Evolutionary conservation across 2,888 invertebrate species (phyloP).

Genomic region (Xestia rhomboidea): DNA sequence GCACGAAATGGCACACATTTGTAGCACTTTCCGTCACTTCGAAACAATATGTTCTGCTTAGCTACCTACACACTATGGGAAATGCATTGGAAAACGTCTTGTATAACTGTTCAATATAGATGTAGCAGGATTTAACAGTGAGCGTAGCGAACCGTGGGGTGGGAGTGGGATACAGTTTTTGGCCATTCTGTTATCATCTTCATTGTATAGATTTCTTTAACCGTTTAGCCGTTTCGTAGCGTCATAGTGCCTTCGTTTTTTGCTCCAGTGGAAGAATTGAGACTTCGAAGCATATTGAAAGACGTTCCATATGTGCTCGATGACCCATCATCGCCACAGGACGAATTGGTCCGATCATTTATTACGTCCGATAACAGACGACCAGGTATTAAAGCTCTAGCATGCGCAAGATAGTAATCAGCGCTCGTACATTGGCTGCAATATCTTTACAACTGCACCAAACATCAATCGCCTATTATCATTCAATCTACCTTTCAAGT

Average conservation of each 20-base stretch:
- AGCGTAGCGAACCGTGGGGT: background rate
- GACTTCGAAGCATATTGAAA: background rate
- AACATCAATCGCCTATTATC: constrained; percentile 44
- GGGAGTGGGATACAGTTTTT: background rate
- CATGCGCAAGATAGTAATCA: constrained; percentile 9
- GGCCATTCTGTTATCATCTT: background rate
- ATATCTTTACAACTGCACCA: constrained; percentile 6
- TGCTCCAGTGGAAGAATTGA: background rate
- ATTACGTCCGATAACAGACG: background rate
- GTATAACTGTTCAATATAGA: background rate
- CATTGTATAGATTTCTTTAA: constrained; percentile 2
- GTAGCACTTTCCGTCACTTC: constrained; percentile 42
- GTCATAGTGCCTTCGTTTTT: background rate
- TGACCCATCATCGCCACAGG: background rate
- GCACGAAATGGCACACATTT: constrained; percentile 31
- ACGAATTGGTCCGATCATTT: background rate
- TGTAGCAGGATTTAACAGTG: constrained; percentile 3
- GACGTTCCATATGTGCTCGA: background rate
- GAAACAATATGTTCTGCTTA: constrained; percentile 11
- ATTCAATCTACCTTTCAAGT: constrained; percentile 48
- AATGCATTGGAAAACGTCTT: constrained; percentile 17
- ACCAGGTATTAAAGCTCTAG: constrained; percentile 8
- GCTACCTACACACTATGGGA: background rate
- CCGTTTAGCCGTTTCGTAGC: background rate
- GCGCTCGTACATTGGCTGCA: constrained; percentile 1